Conservation (phyloP, 2,797 vertebrate species). For the Paedocypris micromegethes region DNA sequence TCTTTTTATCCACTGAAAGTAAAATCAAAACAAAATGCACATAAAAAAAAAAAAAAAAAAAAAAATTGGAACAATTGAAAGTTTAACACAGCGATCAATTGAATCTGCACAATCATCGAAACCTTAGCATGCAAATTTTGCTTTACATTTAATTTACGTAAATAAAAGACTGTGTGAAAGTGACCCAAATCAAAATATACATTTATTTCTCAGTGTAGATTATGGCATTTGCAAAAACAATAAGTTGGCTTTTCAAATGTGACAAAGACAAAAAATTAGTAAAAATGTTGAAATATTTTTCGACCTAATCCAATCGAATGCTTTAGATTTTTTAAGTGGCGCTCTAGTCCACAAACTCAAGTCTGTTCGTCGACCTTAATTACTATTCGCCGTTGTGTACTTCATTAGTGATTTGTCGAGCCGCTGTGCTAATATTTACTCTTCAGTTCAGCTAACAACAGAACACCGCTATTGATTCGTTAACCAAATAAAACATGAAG, state of each 20-base stretch:
- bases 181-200: slow-evolving; percentile 2
- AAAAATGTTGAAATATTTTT: not conserved
- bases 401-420: slow-evolving; percentile 26
- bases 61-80: too few relatives aligned
- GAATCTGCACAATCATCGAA: too few relatives aligned
- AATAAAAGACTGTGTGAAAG: slow-evolving; percentile 10
- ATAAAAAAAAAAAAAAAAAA: too few relatives aligned
- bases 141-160: too few relatives aligned
- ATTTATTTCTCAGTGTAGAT: too few relatives aligned
- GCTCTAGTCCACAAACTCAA: slow-evolving; percentile 30
- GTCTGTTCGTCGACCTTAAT: slow-evolving; percentile 34
- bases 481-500: slow-evolving; percentile 18
- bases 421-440: slow-evolving; percentile 30
- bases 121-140: too few relatives aligned
- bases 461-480: slow-evolving; percentile 38
- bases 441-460: slow-evolving; percentile 23
- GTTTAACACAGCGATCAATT: too few relatives aligned
- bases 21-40: too few relatives aligned
- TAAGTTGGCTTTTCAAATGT: too few relatives aligned
- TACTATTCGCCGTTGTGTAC: slow-evolving; percentile 28
- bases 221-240: too few relatives aligned
- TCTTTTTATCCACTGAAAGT: too few relatives aligned
- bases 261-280: not conserved
- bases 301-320: not conserved
- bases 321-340: slow-evolving; percentile 19